Percentiles rank a stretch among this genome's conserved stretches.
These are phyloP conservation scores for Notechis scutatus DNA, from an alignment of 2,113 vertebrate genomes.

Conservation along the genomic window DNA sequence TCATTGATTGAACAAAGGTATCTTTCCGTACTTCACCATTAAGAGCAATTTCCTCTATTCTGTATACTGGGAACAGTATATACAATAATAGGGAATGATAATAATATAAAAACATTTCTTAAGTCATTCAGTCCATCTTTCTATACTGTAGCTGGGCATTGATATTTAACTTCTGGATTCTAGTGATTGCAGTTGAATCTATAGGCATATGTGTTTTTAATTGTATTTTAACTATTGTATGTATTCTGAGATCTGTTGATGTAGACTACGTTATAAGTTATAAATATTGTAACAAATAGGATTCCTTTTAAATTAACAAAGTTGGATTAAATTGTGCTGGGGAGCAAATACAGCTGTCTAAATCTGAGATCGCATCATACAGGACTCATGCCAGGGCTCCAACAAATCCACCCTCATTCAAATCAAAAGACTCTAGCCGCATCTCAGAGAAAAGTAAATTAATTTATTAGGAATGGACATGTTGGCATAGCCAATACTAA, in stretches of 20 bases:
- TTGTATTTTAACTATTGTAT: not conserved
- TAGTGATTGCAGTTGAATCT: not conserved
- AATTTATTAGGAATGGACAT: too few species aligned
- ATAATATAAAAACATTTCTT: not conserved
- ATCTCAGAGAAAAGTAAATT: too few species aligned
- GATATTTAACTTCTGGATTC: not conserved
- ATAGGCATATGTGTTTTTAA: not conserved
- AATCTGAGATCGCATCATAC: not conserved
- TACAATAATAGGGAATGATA: not conserved
- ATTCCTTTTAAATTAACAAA: not conserved
- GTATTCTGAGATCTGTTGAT: not conserved
- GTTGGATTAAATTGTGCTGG: not conserved
- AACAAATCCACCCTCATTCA: too few species aligned
- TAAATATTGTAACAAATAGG: not conserved
- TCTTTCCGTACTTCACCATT: not conserved
- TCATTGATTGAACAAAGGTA: not conserved
- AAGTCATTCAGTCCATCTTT: not conserved
- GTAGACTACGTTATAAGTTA: not conserved
- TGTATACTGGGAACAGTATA: not conserved
- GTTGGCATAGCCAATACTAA: too few species aligned
- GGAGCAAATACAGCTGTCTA: not conserved
- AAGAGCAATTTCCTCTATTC: not conserved
- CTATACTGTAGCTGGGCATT: not conserved
- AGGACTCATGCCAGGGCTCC: not conserved
- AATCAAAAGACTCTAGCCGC: too few species aligned